Evolutionary conservation across 2,888 invertebrate genomes (phyloP).

Genomic region (Escarpia spicata): DNA sequence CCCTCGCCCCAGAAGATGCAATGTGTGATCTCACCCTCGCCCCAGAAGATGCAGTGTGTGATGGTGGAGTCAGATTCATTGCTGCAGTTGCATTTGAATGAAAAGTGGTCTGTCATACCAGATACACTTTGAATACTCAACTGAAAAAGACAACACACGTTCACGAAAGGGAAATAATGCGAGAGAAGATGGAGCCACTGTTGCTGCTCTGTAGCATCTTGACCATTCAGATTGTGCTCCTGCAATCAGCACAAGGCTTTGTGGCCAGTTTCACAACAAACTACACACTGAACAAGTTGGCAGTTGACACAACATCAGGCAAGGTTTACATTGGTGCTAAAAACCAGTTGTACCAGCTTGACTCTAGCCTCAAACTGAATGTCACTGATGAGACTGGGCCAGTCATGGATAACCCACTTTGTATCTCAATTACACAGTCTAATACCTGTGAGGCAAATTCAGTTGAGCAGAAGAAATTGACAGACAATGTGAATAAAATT

Average conservation of each 20-base stretch:
- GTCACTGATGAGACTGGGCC: constrained; percentile 30
- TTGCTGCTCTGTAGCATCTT: background rate
- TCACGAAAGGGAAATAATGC: background rate
- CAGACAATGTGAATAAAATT: constrained; percentile 59
- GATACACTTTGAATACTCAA: background rate
- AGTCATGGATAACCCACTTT: constrained; percentile 31
- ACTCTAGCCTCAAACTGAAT: background rate
- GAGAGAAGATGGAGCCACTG: background rate
- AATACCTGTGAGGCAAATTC: background rate
- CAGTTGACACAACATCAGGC: background rate
- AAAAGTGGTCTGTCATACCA: background rate
- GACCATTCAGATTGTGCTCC: background rate
- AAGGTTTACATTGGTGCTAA: background rate
- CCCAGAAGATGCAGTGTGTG: background rate
- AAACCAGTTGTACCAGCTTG: background rate
- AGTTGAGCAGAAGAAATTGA: constrained; percentile 29
- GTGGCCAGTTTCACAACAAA: background rate
- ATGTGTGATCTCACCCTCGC: background rate
- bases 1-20: background rate
- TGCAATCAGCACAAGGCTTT: background rate
- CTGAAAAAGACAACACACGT: background rate
- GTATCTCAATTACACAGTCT: background rate
- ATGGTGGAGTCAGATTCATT: background rate
- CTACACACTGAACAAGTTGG: background rate
- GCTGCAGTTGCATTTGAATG: no score